These are phyloP conservation scores for Leptatherina wallacei DNA, from an alignment of 2,797 vertebrate species.

Conservation along the genomic window DNA sequence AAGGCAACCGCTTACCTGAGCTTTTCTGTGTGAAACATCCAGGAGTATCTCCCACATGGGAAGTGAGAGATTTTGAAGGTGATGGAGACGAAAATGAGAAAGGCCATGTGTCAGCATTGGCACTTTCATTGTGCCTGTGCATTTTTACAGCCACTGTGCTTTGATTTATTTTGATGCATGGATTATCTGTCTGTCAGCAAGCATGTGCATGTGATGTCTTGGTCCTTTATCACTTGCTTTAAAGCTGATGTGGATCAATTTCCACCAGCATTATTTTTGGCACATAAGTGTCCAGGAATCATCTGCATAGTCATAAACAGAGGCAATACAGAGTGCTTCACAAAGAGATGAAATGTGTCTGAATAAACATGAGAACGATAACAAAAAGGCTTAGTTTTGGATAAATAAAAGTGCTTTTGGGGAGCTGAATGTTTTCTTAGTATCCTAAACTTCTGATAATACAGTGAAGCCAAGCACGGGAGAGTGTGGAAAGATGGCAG, in stretches of 20 bases:
- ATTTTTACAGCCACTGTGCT: background rate
- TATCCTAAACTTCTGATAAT: background rate
- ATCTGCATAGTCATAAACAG: background rate
- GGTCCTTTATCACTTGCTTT: background rate
- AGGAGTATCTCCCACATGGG: rapidly evolving
- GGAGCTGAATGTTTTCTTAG: background rate
- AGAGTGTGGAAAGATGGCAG: background rate
- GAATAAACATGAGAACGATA: background rate
- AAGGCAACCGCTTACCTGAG: background rate
- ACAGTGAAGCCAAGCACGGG: background rate
- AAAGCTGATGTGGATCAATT: constrained; percentile 4
- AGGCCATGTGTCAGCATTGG: rapidly evolving
- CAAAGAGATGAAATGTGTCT: background rate
- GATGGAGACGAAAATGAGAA: constrained; percentile 1
- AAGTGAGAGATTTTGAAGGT: constrained; percentile 1
- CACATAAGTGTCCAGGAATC: background rate
- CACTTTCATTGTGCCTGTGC: background rate
- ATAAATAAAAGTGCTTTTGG: background rate
- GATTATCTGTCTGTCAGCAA: constrained; percentile 6
- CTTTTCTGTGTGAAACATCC: background rate
- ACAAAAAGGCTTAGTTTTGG: background rate
- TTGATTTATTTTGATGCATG: background rate
- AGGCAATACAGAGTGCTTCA: background rate
- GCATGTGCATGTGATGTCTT: background rate
- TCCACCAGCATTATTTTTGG: background rate